phyloP scores from a whole-genome alignment of 1,140 invertebrate genomes.

The Drosophila orena region DNA sequence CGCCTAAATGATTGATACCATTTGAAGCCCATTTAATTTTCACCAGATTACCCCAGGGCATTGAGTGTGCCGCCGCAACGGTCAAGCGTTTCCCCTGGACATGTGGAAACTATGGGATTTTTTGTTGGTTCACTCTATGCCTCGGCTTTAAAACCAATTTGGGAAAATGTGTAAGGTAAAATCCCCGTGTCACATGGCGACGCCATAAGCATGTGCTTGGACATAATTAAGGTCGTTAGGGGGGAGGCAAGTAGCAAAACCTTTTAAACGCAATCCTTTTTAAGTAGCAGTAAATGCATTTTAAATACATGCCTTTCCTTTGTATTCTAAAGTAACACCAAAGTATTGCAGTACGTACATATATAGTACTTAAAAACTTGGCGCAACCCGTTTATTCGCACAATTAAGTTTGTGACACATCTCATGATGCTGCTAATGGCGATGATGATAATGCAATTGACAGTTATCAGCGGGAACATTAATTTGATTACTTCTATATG shows the following conservation, averaged over 20 bases:
- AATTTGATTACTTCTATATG: constrained; percentile 82
- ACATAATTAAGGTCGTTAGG: constrained; percentile 1
- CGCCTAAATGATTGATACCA: constrained; percentile 72
- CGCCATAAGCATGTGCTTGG: constrained; percentile 5
- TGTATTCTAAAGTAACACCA: background rate
- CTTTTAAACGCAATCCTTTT: background rate
- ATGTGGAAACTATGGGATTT: background rate
- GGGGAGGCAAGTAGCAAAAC: background rate
- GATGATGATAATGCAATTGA: constrained; percentile 55
- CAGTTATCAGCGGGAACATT: constrained; percentile 75
- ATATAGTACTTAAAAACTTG: background rate
- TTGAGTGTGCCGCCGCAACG: constrained; percentile 50
- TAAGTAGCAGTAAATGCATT: background rate
- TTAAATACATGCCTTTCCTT: background rate
- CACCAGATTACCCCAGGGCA: constrained; percentile 41
- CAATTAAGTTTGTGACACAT: constrained; percentile 32
- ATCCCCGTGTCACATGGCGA: constrained; percentile 28
- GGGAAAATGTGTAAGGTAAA: constrained; percentile 7
- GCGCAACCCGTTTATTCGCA: constrained; percentile 15
- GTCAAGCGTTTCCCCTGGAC: constrained; percentile 55
- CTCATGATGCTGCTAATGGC: constrained; percentile 32
- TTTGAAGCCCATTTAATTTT: constrained; percentile 64
- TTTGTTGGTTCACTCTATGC: background rate
- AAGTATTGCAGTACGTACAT: background rate
- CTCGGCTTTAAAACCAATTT: constrained; percentile 66